These are phyloP conservation scores for Drosophila ambigua DNA, from an alignment of 1,140 invertebrate species.

Conservation along the genomic window DNA sequence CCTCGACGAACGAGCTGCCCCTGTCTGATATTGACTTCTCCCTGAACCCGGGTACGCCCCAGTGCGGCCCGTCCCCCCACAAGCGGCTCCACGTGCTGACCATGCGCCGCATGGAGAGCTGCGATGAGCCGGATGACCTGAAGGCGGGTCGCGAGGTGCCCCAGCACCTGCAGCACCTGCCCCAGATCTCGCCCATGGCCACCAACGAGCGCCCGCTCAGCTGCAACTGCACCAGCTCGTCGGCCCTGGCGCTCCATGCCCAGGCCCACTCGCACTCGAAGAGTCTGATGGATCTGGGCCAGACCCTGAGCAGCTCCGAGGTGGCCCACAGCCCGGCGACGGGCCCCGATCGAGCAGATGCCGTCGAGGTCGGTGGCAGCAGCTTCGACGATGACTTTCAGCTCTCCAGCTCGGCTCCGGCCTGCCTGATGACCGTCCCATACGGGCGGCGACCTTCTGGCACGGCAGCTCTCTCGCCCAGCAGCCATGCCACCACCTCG, in stretches of 20 bases:
- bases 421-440: conserved; percentile 60
- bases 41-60: conserved; percentile 66
- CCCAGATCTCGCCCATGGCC: conserved; percentile 75
- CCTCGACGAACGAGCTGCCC: conserved; percentile 86
- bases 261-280: conserved; percentile 69
- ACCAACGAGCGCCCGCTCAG: conserved; percentile 85
- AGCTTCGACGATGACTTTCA: conserved; percentile 71
- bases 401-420: conserved; percentile 71
- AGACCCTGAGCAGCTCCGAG: conserved; percentile 1
- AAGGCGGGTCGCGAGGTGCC: conserved; percentile 15
- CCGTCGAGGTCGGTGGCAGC: conserved; percentile 19
- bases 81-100: conserved; percentile 64
- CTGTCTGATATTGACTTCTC: conserved; percentile 85
- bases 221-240: conserved; percentile 66
- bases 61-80: conserved; percentile 28
- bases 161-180: conserved; percentile 22
- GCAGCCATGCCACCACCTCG: conserved; percentile 52
- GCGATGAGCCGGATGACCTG: conserved; percentile 58
- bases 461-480: conserved; percentile 1
- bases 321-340: background rate
- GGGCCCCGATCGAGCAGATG: background rate
- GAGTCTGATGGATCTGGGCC: conserved; percentile 60
- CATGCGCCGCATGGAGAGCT: conserved; percentile 75
- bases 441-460: conserved; percentile 35
- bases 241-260: conserved; percentile 6